Base-by-base conservation (phyloP, 2,888 invertebrate genomes). In the Crematogaster levior region DNA sequence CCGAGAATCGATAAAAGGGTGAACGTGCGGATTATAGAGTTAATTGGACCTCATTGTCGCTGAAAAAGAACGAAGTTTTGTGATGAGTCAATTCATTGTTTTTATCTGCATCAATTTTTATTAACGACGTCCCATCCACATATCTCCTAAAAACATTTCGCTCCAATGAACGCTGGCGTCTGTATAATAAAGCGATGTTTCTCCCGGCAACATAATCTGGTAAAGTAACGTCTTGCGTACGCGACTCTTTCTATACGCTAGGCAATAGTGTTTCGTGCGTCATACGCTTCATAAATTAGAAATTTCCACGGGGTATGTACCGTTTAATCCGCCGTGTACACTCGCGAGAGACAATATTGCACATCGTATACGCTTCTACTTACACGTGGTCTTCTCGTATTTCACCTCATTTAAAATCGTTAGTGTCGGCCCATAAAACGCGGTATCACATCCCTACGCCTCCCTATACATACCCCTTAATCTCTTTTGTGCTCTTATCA, bases 401-500 rank as follows among this genome's bases (percentile, higher is more conserved):
- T 85, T 73, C 77, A 70, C 77, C 86, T 89, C 86, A 77, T 88
- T 90, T 88, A 60, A 84, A 88, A 88, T 85, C 83, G 90, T 90
- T 88, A 90, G 83, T 79, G 89, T 85, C 83, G 88, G 81, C 82
- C 74, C 83, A 61, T 89, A 89, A 89, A 89, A 85, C 77, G 79
- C 65, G 77, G 24, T 84, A 68, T 81, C 84, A 75, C 81, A 77
- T 80, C 63, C 80, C 79, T 24, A 34, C 48, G 51, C n/a, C 15
- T 40, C 51, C 48, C 40, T 60, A 65, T 60, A 70, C 72, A n/a
- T n/a, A n/a, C 72, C 82, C 81, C 81, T 90, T 89, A 89, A 89
- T 89, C 90, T 88, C 89, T 74, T 61, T 85, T 89, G 86, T 48
- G 60, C 84, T 66, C 89, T 90, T 89, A 89, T 90, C 90, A 87